A percentile compares a stretch with the other conserved stretches of the same genome.
These are phyloP conservation scores for Cirrhinus molitorella DNA, from an alignment of 2,797 vertebrate species.

Conservation along the genomic window DNA sequence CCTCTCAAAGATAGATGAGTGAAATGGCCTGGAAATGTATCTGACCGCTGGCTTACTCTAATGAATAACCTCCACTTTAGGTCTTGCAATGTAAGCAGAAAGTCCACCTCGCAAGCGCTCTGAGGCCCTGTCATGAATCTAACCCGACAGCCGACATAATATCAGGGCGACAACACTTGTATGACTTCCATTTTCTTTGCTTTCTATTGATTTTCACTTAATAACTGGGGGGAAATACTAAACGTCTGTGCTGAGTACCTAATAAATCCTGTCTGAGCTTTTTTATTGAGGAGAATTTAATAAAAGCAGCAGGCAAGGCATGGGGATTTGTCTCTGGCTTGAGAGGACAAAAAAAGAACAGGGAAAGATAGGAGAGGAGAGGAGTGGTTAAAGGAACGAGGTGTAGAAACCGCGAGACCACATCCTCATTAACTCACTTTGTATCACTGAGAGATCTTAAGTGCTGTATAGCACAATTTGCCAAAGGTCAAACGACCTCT, in stretches of 20 bases:
- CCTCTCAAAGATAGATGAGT: slow-evolving; percentile 99
- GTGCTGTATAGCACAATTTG: slow-evolving; percentile 62
- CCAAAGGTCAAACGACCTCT: slow-evolving; percentile 57
- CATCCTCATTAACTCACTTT: slow-evolving; percentile 67
- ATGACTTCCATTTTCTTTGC: slow-evolving; percentile 99
- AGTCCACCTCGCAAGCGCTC: slow-evolving; percentile 91
- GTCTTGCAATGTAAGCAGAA: slow-evolving; percentile 99
- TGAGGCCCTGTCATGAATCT: slow-evolving; percentile 97
- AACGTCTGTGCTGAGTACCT: slow-evolving; percentile 99
- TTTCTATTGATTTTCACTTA: slow-evolving; percentile 99
- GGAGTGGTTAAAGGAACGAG: slow-evolving; percentile 69
- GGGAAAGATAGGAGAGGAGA: slow-evolving; percentile 46
- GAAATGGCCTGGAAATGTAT: slow-evolving; percentile 99
- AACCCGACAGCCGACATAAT: slow-evolving; percentile 99
- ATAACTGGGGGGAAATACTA: slow-evolving; percentile 99
- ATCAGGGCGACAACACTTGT: slow-evolving; percentile 99
- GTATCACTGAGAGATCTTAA: slow-evolving; percentile 70
- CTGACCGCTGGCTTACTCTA: slow-evolving; percentile 98
- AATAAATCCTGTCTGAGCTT: slow-evolving; percentile 99
- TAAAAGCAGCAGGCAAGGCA: slow-evolving; percentile 94
- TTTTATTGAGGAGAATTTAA: slow-evolving; percentile 99
- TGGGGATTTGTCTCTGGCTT: slow-evolving; percentile 90
- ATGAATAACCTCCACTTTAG: slow-evolving; percentile 99
- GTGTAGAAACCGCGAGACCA: slow-evolving; percentile 72
- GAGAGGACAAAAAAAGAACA: slow-evolving; percentile 74